Percentiles rank a stretch among this genome's conserved stretches.
Conservation (phyloP, 1,140 invertebrate genomes). For the Penaeus chinensis region DNA sequence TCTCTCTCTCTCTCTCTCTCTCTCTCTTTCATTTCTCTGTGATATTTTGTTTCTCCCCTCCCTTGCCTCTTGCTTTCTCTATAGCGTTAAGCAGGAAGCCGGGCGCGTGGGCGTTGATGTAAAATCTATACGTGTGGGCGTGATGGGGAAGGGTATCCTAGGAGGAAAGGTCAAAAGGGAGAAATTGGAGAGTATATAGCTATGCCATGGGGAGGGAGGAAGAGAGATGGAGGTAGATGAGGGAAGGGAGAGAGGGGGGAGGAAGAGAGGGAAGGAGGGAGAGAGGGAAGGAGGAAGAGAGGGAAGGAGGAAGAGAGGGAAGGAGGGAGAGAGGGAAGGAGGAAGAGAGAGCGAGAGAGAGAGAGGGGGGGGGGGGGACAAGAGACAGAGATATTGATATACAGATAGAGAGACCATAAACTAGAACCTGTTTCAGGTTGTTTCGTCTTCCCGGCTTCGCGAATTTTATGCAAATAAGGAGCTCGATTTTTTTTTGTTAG, state of each 20-base stretch:
- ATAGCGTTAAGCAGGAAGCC: too few species aligned
- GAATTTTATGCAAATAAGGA: too few species aligned
- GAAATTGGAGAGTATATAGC: too few species aligned
- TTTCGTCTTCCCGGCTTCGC: too few species aligned
- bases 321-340: not conserved
- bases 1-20: constrained; percentile 7
- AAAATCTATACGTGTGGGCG: not conserved
- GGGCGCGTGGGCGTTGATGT: not conserved
- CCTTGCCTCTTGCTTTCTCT: not conserved
- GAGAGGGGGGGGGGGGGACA: not conserved
- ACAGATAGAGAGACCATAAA: too few species aligned
- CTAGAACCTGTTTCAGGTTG: too few species aligned
- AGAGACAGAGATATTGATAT: too few species aligned
- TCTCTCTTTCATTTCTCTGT: not conserved
- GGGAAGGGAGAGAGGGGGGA: not conserved
- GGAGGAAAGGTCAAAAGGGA: too few species aligned
- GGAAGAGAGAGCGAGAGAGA: too few species aligned
- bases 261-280: not conserved
- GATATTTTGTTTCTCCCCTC: not conserved
- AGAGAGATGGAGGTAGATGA: not conserved
- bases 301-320: not conserved
- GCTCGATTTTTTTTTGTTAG: too few species aligned
- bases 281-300: not conserved
- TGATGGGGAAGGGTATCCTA: too few species aligned
- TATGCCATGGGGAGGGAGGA: not conserved